These are phyloP conservation scores for Nomada goodeniana DNA, from an alignment of 2,888 invertebrate genomes.

Conservation along the genomic window DNA sequence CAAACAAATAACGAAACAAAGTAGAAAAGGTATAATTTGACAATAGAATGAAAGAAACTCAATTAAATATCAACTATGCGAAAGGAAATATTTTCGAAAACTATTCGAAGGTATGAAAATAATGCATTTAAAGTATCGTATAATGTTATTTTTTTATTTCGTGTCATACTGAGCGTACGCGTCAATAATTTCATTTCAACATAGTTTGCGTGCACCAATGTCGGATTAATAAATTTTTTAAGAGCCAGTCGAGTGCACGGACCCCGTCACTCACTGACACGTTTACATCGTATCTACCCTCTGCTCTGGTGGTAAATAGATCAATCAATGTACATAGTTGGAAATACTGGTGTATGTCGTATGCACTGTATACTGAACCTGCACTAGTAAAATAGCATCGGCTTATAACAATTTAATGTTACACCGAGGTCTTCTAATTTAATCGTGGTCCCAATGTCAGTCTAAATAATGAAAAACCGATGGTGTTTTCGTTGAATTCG, in stretches of 20 bases:
- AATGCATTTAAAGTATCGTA: neutral
- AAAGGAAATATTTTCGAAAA: no score
- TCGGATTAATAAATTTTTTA: slow-evolving; percentile 66
- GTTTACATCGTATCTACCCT: slow-evolving; percentile 34
- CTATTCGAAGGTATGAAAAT: neutral
- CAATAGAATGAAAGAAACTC: neutral
- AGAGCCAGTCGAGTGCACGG: slow-evolving; percentile 42
- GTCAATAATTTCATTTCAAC: slow-evolving; percentile 31
- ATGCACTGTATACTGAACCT: neutral
- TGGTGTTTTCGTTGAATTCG: neutral
- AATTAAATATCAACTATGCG: neutral
- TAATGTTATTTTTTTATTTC: neutral
- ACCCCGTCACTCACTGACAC: slow-evolving; percentile 45
- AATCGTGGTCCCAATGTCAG: neutral
- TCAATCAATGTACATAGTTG: slow-evolving; percentile 40
- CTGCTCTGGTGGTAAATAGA: slow-evolving; percentile 56
- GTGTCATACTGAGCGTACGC: neutral
- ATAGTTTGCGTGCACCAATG: slow-evolving; percentile 51
- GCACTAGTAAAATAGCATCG: slow-evolving; percentile 11
- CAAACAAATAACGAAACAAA: neutral
- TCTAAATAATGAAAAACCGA: neutral
- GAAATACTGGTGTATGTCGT: slow-evolving; percentile 20
- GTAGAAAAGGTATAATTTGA: neutral
- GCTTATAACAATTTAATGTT: slow-evolving; percentile 25
- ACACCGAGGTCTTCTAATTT: slow-evolving; percentile 27